Evolutionary conservation across 2,888 invertebrate species (phyloP).

Genomic region (Drosophila conformis): DNA sequence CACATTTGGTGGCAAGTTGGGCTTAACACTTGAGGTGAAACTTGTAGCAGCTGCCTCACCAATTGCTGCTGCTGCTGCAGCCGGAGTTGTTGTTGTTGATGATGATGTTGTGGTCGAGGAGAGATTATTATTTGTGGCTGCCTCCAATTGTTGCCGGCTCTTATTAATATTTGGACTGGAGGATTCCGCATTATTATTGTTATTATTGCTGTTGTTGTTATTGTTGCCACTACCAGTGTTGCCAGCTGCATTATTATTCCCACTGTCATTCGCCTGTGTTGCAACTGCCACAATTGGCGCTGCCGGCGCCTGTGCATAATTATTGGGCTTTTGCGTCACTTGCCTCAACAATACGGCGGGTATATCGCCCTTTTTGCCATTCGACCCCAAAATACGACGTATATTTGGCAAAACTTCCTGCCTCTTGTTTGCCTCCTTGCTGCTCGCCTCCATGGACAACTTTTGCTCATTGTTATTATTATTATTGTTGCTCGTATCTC

Average conservation of each 20-base stretch:
- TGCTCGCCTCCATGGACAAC: constrained; percentile 5
- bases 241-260: constrained; percentile 36
- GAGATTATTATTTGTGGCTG: neutral
- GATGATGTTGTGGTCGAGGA: constrained; percentile 59
- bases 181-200: constrained; percentile 43
- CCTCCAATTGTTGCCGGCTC: constrained; percentile 59
- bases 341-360: constrained; percentile 91
- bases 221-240: constrained; percentile 43
- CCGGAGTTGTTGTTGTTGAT: constrained; percentile 65
- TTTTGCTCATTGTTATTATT: constrained; percentile 40
- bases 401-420: constrained; percentile 92
- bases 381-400: constrained; percentile 93
- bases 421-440: constrained; percentile 42
- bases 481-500: constrained; percentile 23
- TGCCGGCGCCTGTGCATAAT: constrained; percentile 74
- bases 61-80: constrained; percentile 72
- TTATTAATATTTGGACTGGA: constrained; percentile 79
- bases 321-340: constrained; percentile 87
- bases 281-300: constrained; percentile 77
- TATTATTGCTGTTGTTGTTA: constrained; percentile 13
- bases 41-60: constrained; percentile 62
- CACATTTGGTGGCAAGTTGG: neutral
- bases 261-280: neutral
- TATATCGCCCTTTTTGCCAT: constrained; percentile 92
- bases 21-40: constrained; percentile 6